Evolutionary conservation across 2,888 invertebrate species (phyloP).

Genomic region (Amiota minor): DNA sequence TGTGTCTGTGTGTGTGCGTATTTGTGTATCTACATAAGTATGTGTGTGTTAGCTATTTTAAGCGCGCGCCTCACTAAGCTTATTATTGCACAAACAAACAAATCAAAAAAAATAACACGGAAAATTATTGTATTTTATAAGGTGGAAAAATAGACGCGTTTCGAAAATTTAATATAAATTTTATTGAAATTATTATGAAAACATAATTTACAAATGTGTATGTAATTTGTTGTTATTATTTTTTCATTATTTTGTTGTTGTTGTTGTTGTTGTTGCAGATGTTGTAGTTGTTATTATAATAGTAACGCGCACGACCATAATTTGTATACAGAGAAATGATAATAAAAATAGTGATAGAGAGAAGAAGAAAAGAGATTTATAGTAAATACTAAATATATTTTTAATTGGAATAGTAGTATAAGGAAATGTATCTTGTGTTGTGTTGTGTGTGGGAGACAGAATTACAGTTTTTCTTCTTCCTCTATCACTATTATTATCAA

Average conservation of each 20-base stretch:
- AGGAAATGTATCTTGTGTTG: neutral
- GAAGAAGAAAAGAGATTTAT: neutral
- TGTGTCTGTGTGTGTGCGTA: constrained; percentile 2
- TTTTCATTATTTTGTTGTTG: neutral
- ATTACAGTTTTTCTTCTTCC: neutral
- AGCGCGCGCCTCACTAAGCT: neutral
- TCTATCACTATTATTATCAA: too few species aligned
- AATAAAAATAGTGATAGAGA: too few species aligned
- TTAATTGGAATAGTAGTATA: neutral
- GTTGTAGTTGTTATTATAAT: constrained; percentile 7
- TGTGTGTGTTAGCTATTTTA: constrained; percentile 9
- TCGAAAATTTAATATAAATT: neutral
- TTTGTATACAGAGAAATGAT: neutral
- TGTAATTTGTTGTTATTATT: neutral
- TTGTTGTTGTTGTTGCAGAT: neutral
- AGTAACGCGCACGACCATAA: neutral
- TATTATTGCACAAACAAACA: constrained; percentile 5
- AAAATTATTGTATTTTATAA: neutral
- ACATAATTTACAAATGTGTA: neutral
- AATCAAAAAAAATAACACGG: neutral
- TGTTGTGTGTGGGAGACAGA: neutral
- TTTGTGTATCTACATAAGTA: neutral
- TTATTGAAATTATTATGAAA: constrained; percentile 6
- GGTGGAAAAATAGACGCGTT: neutral
- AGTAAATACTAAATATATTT: too few species aligned